These are phyloP conservation scores for Cotesia glomerata DNA, from an alignment of 1,140 invertebrate species.

Conservation along the genomic window DNA sequence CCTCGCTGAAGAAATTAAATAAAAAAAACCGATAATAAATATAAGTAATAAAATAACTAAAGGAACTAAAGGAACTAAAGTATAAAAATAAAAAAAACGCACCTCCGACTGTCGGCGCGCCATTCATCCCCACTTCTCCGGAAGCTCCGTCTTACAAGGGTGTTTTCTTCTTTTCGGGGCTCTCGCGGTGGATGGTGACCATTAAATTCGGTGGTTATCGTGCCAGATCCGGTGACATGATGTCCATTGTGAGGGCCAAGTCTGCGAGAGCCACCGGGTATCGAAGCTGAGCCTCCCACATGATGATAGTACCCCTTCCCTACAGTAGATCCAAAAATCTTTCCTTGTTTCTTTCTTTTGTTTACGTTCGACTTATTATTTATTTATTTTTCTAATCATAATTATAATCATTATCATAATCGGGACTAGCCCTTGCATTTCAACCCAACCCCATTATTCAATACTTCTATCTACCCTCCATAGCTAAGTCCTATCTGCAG, in stretches of 20 bases:
- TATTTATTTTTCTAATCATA: background rate
- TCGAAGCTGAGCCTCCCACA: slow-evolving; percentile 49
- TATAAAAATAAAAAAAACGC: slow-evolving; percentile 44
- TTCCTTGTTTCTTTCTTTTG: slow-evolving; percentile 34
- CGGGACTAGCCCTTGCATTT: no score
- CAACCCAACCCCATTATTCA: no score
- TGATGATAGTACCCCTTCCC: slow-evolving; percentile 57
- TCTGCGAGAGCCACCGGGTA: slow-evolving; percentile 48
- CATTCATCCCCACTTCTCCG: slow-evolving; percentile 62
- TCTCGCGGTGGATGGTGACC: slow-evolving; percentile 66
- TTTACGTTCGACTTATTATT: slow-evolving; percentile 22
- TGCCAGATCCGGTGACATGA: slow-evolving; percentile 56
- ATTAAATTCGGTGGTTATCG: slow-evolving; percentile 69
- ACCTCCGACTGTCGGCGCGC: slow-evolving; percentile 63
- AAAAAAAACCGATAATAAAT: no score
- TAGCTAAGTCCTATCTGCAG: no score
- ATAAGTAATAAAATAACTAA: slow-evolving; percentile 4
- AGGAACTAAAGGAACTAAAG: background rate
- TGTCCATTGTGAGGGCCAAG: slow-evolving; percentile 53
- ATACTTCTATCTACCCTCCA: no score
- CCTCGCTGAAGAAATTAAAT: no score
- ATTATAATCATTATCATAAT: no score
- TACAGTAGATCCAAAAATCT: slow-evolving; percentile 60
- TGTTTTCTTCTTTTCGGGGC: slow-evolving; percentile 63
- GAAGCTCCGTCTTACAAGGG: slow-evolving; percentile 57